Percentiles rank a stretch among this genome's conserved stretches.
Conservation (phyloP, 2,888 invertebrate genomes). For the Agapostemon virescens region DNA sequence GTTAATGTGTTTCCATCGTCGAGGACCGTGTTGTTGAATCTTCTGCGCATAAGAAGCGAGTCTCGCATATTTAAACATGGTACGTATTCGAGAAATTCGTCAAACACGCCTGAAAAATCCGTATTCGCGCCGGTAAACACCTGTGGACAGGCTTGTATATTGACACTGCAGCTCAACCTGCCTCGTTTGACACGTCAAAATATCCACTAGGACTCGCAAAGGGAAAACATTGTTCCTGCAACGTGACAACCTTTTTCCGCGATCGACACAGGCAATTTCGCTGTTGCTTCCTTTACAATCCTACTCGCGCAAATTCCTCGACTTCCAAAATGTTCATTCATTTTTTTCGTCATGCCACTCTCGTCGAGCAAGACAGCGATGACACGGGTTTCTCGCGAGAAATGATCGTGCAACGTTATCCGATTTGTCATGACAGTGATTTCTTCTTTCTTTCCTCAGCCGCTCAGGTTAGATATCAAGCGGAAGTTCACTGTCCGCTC, state of each 20-base stretch:
- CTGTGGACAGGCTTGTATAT: conserved; percentile 43
- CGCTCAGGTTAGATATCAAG: conserved; percentile 98
- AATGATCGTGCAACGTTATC: neutral
- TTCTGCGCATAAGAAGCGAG: conserved; percentile 44
- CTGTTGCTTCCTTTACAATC: neutral
- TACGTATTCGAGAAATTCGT: conserved; percentile 51
- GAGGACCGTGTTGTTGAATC: conserved; percentile 25
- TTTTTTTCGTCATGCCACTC: neutral
- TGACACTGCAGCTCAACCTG: conserved; percentile 31
- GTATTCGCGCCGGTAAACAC: conserved; percentile 42
- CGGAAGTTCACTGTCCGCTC: conserved; percentile 98
- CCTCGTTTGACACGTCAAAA: conserved; percentile 59
- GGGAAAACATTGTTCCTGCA: neutral
- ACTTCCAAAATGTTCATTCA: neutral
- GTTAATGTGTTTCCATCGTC: conserved; percentile 39
- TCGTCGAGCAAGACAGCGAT: neutral
- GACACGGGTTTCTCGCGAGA: neutral
- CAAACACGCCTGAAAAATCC: neutral
- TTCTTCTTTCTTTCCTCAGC: conserved; percentile 82
- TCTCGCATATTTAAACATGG: conserved; percentile 65
- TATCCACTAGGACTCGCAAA: conserved; percentile 7
- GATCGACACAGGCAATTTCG: neutral
- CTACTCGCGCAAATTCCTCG: neutral
- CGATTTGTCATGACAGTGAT: neutral
- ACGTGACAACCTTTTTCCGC: neutral